Evolutionary conservation across 2,888 invertebrate species (phyloP), one percentile per base, ranked within the genome.

Genomic region (Drosophila anomalata): DNA sequence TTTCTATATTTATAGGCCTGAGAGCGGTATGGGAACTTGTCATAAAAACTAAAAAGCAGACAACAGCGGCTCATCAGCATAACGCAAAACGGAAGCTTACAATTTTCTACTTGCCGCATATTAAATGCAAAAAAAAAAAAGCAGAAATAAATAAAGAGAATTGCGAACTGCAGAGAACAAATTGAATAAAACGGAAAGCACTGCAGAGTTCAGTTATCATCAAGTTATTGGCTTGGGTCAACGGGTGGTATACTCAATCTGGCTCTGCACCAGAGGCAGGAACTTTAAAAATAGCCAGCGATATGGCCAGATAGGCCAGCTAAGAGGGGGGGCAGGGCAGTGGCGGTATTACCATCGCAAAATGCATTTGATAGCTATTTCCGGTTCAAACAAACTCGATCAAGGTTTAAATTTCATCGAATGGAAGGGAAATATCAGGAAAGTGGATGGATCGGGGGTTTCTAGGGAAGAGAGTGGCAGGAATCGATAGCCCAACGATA

Each of bases 21-120:
- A 51, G 70, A 41, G 41, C 50, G 54, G 54, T 56, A 75, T 73
- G 78, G 78, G 70, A 88, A 86, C 70, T 77, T 77, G 81, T 73
- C 80, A 88, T 86, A 47, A 36, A 26, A 47, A 59, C 12, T 12
- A 36, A 61, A 39, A 46, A 26, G 61, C 68, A 57, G 41, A 29
- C 59, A 33, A 17, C 20, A 26, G 20, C 61, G 47, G 47, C 61
- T 61, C 61, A 61, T 61, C 55, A 69, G 50, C 70, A 75, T 75
- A 72, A 87, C 75, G 80, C 73, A 77, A 87, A 84, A 73, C 88
- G 89, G 84, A 84, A 88, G 84, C 79, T 41, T 58, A 81, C 87
- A 88, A 88, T 84, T 87, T 84, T 88, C 88, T 84, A 84, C 76
- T 88, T 84, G 79, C 58, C 76, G 76, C 80, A 88, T 68, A 85